A percentile compares a stretch with the other conserved stretches of the same genome.
phyloP scores from a whole-genome alignment of 2,797 vertebrate genomes.

The Ataeniobius toweri region DNA sequence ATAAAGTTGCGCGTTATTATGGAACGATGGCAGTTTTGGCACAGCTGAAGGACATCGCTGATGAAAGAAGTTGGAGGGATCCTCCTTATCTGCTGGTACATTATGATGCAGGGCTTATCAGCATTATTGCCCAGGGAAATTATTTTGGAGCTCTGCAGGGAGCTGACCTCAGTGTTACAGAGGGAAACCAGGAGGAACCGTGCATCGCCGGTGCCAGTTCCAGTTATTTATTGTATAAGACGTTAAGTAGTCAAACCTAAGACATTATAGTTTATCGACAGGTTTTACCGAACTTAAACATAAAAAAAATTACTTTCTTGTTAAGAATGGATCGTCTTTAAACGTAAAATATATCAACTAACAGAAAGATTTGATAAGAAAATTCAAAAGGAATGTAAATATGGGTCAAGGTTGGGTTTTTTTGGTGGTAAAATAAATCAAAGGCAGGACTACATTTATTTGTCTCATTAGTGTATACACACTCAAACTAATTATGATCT shows the following conservation, averaged over 20 bases:
- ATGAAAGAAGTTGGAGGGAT: too few species aligned
- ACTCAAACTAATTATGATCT: conserved; percentile 1
- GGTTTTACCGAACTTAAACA: background rate
- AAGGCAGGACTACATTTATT: conserved; percentile 15
- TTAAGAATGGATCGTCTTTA: conserved; percentile 28
- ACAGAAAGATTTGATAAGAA: conserved; percentile 30
- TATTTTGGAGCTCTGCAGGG: too few species aligned
- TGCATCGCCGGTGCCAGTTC: too few species aligned
- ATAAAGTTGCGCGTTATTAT: too few species aligned
- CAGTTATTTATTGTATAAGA: background rate
- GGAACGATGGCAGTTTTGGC: too few species aligned
- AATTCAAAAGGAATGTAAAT: conserved; percentile 33
- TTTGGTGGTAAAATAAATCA: conserved; percentile 45
- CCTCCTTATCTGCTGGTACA: too few species aligned
- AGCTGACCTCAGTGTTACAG: too few species aligned
- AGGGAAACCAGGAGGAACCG: too few species aligned
- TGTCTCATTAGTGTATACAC: background rate
- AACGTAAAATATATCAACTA: conserved; percentile 18
- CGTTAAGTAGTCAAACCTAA: background rate
- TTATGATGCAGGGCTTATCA: too few species aligned
- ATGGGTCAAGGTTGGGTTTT: conserved; percentile 46
- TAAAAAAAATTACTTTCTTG: background rate
- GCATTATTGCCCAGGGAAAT: too few species aligned
- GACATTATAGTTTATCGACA: background rate
- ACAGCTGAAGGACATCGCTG: too few species aligned